Base-by-base conservation (phyloP, 2,113 vertebrate species). In the Poeciliopsis prolifica region DNA sequence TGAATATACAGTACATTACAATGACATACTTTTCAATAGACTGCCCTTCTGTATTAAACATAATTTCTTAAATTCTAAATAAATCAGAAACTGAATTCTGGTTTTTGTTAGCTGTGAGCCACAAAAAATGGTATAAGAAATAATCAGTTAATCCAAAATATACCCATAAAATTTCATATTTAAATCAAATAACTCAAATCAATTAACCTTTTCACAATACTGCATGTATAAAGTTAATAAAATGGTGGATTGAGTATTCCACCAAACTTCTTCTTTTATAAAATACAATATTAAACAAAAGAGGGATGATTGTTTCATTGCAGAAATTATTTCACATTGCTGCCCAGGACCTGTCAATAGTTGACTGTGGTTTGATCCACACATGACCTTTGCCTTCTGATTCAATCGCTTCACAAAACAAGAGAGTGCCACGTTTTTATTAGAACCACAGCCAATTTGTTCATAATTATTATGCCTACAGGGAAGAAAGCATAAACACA, bases 391-490 rank as follows among this genome's bases (percentile, higher is more conserved):
- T 15, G 63, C 83, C 79, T 89, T 77, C 6, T 29, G 73, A 40
- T 79, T 70, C 82, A 90, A 67, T 65, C 71, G 15, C 68, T 92
- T 78, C 48, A 91, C 75, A 72, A 91, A 75, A 70, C 26, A 61
- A 71, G 83, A 86, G 65, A 87, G 40, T 24, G 78, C 76, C 5
- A 26, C 80, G 60, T 78, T 86, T 77, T 90, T 85, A 79, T 77
- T 78, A 83, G 72, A 87, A 61, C 76, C 75, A 30, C 78, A 84
- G 70, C 90, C 90, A 74, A 89, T 81, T 81, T 92, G 91, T 78
- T 86, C 88, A 78, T 86, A 87, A 77, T 87, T 83, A 75, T 87
- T 92, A 31, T 83, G 81, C 80, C 89, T 91, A 66, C 61, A 60
- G 80, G 75, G 79, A 74, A 44, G 80, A 80, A 33, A 81, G 42